Conservation (phyloP, 2,797 vertebrate genomes). For the Acanthiza pusilla region DNA sequence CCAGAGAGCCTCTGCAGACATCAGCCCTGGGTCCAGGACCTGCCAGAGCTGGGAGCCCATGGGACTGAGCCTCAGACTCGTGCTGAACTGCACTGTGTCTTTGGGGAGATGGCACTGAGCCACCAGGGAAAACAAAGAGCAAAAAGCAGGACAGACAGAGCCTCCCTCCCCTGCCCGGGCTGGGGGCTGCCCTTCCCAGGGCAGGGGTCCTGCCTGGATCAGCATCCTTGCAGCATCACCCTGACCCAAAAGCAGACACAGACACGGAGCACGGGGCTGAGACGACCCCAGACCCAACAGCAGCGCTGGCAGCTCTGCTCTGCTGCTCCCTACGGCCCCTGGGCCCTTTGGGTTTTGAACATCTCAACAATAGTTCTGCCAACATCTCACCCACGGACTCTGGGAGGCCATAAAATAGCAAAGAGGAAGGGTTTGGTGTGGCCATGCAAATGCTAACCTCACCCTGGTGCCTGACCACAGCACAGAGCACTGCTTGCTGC, state of each 20-base stretch:
- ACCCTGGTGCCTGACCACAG: fast-evolving
- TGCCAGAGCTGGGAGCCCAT: background rate
- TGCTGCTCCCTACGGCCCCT: background rate
- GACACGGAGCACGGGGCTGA: fast-evolving
- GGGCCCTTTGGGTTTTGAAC: background rate
- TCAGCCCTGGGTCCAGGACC: background rate
- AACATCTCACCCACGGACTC: background rate
- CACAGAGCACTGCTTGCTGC: background rate
- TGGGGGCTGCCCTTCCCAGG: background rate
- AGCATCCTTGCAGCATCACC: background rate
- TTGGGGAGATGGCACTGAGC: background rate
- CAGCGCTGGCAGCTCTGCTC: background rate
- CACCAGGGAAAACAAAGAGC: background rate
- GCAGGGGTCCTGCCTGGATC: background rate
- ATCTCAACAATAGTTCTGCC: background rate
- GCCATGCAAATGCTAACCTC: background rate
- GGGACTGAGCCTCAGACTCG: background rate
- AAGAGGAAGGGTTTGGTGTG: background rate
- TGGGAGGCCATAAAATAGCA: fast-evolving
- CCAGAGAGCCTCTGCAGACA: background rate
- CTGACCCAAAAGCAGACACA: background rate
- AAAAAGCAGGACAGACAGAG: background rate
- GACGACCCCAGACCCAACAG: background rate
- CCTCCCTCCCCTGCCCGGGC: background rate
- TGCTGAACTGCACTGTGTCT: background rate